phyloP scores from a whole-genome alignment of 2,888 invertebrate genomes.

The Apantesis nais region DNA sequence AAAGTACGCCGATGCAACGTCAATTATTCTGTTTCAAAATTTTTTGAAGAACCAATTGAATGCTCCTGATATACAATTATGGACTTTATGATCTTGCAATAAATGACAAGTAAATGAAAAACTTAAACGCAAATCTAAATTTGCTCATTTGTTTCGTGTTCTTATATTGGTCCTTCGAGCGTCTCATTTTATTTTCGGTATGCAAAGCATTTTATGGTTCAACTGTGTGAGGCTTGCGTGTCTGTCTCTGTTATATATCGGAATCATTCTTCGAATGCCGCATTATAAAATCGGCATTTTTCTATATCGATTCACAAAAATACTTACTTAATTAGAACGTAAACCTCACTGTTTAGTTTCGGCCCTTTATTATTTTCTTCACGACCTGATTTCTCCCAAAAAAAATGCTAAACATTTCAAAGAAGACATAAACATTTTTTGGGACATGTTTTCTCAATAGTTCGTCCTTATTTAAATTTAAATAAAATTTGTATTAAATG shows the following conservation, averaged over 20 bases:
- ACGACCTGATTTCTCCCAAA: slow-evolving; percentile 3
- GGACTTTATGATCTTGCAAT: slow-evolving; percentile 40
- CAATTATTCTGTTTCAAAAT: slow-evolving; percentile 47
- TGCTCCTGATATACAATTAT: slow-evolving; percentile 34
- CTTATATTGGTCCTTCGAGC: slow-evolving; percentile 60
- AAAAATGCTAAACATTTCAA: slow-evolving; percentile 8
- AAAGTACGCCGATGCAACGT: slow-evolving; percentile 53
- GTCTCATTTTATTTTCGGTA: slow-evolving; percentile 68
- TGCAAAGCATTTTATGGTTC: slow-evolving; percentile 69
- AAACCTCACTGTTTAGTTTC: slow-evolving; percentile 45
- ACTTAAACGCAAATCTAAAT: slow-evolving; percentile 50
- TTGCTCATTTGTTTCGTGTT: slow-evolving; percentile 63
- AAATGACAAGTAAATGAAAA: slow-evolving; percentile 40
- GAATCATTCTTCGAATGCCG: slow-evolving; percentile 57
- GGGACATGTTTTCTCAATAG: slow-evolving; percentile 25
- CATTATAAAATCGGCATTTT: slow-evolving; percentile 54
- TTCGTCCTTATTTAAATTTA: slow-evolving; percentile 33
- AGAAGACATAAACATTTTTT: slow-evolving; percentile 31
- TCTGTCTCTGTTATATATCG: slow-evolving; percentile 55
- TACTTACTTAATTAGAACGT: slow-evolving; percentile 55
- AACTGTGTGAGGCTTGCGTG: slow-evolving; percentile 65
- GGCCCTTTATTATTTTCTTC: slow-evolving; percentile 17
- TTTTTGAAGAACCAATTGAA: slow-evolving; percentile 26
- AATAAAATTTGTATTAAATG: slow-evolving; percentile 10
- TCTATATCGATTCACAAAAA: slow-evolving; percentile 52